Base-by-base conservation (phyloP, 2,113 vertebrate species). In the Sinocyclocheilus anshuiensis region DNA sequence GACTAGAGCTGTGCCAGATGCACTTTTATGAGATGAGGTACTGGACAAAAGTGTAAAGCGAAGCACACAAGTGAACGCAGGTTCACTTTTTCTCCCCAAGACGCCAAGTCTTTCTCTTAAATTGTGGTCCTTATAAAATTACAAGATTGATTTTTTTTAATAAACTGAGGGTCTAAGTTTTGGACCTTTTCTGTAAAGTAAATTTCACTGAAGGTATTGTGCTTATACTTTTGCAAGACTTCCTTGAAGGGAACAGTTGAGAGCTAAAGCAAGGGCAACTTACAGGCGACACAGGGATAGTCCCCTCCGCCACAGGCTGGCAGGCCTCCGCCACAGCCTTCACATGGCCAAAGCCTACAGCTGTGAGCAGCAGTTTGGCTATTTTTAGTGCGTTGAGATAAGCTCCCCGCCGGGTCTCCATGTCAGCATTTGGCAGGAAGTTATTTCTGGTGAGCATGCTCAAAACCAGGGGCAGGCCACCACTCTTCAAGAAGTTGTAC, bases 391-490 rank as follows among this genome's bases (percentile, higher is more conserved):
- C 97, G 26, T 99, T 99, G 89, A 99, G 97, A 93, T 99, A 99
- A 87, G 98, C 98, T 90, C 97, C 97, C 79, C 98, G 96, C 84
- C 98, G 95, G 69, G 98, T 99, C 95, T 99, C 98, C 97, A 97
- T 98, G 91, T 99, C 98, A n/a, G 98, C 97, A 61, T 97, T 98
- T 91, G 97, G 98, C 90, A 99, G 95, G 92, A 99, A 99, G 94
- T 99, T 99, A 94, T 99, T 99, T 93, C 98, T 95, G 67, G 97
- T 98, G 92, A 99, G 96, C 97, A 99, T 99, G 94, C 97, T 99
- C 94, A 99, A 87, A 22, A 99, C 97, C 86, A 99, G 95, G 75
- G 97, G 97, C 78, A 99, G 94, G 59, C 98, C 98, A 76, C 98
- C 98, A 45, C 98, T 99, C 94, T 98, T 98, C 87, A 99, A 91